A percentile compares a stretch with the other conserved stretches of the same genome.
These are phyloP conservation scores for Sericinus montela DNA, from an alignment of 2,888 invertebrate species.

Conservation along the genomic window DNA sequence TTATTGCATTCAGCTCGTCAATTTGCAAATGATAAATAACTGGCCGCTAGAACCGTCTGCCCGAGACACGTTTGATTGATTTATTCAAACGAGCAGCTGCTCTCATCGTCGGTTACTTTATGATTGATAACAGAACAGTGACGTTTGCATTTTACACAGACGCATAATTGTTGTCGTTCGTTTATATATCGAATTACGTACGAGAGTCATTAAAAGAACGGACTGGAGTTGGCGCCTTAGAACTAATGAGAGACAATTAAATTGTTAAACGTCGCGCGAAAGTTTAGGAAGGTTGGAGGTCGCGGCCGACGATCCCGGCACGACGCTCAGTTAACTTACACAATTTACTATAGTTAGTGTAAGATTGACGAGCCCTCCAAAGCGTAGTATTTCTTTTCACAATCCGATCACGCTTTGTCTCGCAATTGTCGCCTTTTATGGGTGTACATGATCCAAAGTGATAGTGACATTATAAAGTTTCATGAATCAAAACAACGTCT, in stretches of 20 bases:
- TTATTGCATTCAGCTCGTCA: constrained; percentile 47
- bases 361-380: constrained; percentile 70
- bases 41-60: constrained; percentile 44
- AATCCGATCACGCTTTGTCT: constrained; percentile 73
- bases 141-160: constrained; percentile 8
- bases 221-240: constrained; percentile 55
- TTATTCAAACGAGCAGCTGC: constrained; percentile 51
- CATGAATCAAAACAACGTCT: constrained; percentile 17
- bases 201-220: constrained; percentile 57
- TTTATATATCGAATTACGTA: constrained; percentile 48
- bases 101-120: constrained; percentile 40
- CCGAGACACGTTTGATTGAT: constrained; percentile 58
- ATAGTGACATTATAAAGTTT: constrained; percentile 61
- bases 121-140: constrained; percentile 52
- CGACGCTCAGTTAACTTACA: constrained; percentile 54
- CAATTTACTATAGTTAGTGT: constrained; percentile 62
- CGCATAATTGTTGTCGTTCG: constrained; percentile 7
- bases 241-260: constrained; percentile 73
- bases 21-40: constrained; percentile 59
- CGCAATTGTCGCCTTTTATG: constrained; percentile 62
- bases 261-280: constrained; percentile 69
- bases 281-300: constrained; percentile 68
- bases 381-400: constrained; percentile 70
- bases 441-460: constrained; percentile 48
- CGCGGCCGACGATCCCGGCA: constrained; percentile 61